Percentiles rank a stretch among this genome's conserved stretches.
phyloP scores from a whole-genome alignment of 2,888 invertebrate species.

The Dilophus febrilis region DNA sequence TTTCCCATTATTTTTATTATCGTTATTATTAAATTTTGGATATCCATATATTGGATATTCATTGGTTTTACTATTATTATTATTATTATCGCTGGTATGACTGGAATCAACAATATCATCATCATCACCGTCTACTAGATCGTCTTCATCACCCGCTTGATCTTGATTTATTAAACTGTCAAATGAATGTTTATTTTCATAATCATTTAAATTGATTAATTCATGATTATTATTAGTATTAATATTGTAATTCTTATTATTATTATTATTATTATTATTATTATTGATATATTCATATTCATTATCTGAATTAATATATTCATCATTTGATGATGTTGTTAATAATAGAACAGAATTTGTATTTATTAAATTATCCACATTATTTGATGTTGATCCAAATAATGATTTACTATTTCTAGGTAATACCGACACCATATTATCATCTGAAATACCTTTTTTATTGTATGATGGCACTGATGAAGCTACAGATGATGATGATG shows the following conservation, averaged over 20 bases:
- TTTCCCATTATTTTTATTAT: background rate
- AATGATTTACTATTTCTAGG: background rate
- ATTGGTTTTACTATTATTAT: conserved; percentile 7
- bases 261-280: conserved; percentile 1
- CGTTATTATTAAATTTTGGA: no score
- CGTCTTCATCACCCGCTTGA: conserved; percentile 2
- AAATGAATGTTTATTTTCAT: conserved; percentile 7
- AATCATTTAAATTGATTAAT: conserved; percentile 5
- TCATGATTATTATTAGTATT: background rate
- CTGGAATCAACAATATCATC: conserved; percentile 6
- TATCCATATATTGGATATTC: no score
- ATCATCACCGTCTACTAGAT: conserved; percentile 11
- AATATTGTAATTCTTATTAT: conserved; percentile 2
- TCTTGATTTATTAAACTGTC: conserved; percentile 8
- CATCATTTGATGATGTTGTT: conserved; percentile 1
- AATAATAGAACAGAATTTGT: conserved; percentile 5
- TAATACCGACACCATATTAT: background rate
- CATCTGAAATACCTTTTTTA: background rate
- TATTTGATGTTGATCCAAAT: background rate
- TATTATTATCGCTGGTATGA: conserved; percentile 16
- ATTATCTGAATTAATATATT: background rate
- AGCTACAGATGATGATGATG: no score
- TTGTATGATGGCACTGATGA: background rate
- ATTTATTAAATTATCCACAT: conserved; percentile 1
- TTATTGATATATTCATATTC: background rate